Percentiles rank a stretch among this genome's conserved stretches.
Evolutionary conservation across 2,797 vertebrate species (phyloP).

Genomic region (Poeciliopsis turneri): DNA sequence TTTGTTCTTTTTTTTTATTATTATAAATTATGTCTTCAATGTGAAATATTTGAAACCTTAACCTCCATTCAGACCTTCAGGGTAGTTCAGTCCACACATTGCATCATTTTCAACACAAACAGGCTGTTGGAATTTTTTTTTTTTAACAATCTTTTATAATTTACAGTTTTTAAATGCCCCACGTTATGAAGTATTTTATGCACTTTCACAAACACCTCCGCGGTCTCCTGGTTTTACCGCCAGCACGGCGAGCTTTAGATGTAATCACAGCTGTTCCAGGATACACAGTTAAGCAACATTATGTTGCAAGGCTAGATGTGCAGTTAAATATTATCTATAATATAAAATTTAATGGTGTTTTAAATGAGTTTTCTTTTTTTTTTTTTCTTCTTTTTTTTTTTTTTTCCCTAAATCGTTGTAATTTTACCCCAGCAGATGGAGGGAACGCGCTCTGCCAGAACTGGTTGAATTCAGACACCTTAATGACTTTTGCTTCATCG

Average conservation of each 20-base stretch:
- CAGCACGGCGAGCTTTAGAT: background rate
- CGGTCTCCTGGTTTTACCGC: background rate
- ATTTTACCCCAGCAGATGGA: slow-evolving; percentile 4
- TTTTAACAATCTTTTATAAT: background rate
- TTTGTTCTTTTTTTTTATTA: background rate
- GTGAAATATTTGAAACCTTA: background rate
- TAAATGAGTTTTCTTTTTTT: background rate
- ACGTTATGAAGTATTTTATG: background rate
- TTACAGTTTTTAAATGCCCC: background rate
- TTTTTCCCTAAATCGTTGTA: background rate
- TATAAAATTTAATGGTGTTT: slow-evolving; percentile 8
- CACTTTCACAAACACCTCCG: background rate
- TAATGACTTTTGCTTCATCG: background rate
- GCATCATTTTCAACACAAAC: background rate
- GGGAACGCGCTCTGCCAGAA: background rate
- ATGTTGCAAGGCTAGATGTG: background rate
- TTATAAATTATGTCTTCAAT: background rate
- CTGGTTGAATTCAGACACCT: slow-evolving; percentile 1
- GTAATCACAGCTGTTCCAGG: background rate
- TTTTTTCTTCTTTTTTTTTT: background rate
- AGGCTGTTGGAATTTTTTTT: background rate
- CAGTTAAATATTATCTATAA: slow-evolving; percentile 1
- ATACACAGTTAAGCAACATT: background rate
- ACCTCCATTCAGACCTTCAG: background rate
- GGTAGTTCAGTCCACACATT: background rate